Evolutionary conservation across 2,113 vertebrate genomes (phyloP).

Genomic region (Cyprinodon tularosa): DNA sequence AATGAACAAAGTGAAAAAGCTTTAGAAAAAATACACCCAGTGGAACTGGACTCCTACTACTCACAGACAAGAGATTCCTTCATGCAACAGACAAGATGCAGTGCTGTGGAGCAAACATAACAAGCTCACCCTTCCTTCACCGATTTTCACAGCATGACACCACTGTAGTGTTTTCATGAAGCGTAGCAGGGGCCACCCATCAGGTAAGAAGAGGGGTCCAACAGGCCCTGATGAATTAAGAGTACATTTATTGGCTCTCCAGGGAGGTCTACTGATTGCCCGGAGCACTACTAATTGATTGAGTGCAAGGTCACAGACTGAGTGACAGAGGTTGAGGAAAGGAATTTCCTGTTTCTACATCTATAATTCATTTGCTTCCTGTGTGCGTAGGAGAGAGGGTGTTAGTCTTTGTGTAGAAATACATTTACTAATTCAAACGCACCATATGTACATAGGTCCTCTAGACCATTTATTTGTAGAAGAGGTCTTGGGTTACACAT

Average conservation of each 20-base stretch:
- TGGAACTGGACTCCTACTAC: constrained; percentile 36
- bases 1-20: constrained; percentile 15
- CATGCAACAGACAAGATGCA: constrained; percentile 38
- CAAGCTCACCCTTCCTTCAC: constrained; percentile 30
- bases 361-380: constrained; percentile 82
- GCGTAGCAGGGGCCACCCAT: constrained; percentile 56
- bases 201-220: constrained; percentile 48
- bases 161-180: constrained; percentile 40
- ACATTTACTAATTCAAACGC: constrained; percentile 21
- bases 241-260: constrained; percentile 55
- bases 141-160: constrained; percentile 59
- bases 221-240: constrained; percentile 64
- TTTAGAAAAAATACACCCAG: constrained; percentile 19
- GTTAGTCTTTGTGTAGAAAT: constrained; percentile 5
- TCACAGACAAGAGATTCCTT: constrained; percentile 35
- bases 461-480: background rate
- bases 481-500: background rate
- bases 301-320: constrained; percentile 76
- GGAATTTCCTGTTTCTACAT: constrained; percentile 84
- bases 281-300: constrained; percentile 80
- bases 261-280: constrained; percentile 70
- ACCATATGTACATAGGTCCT: background rate
- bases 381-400: constrained; percentile 27
- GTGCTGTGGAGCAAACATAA: constrained; percentile 31
- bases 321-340: constrained; percentile 73